Conservation (phyloP, 2,113 vertebrate species). For the Brachypodius melanocephalos region DNA sequence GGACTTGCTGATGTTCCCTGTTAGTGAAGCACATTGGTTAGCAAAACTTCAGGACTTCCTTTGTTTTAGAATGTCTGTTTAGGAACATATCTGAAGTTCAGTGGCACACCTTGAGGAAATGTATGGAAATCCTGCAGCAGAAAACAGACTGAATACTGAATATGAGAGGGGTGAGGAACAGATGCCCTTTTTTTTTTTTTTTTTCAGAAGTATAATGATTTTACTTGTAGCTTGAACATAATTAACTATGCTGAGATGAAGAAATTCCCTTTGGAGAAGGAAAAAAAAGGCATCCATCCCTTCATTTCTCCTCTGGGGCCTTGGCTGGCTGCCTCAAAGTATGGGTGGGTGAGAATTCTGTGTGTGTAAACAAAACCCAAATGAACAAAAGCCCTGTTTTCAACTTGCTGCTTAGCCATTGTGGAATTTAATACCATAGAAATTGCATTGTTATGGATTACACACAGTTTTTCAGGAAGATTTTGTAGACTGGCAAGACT, state of each 20-base stretch:
- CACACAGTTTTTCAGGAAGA: not conserved
- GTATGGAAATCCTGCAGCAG: not conserved
- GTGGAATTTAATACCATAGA: not conserved
- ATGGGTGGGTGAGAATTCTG: not conserved
- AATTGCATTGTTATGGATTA: not conserved
- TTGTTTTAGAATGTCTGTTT: not conserved
- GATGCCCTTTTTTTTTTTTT: not conserved
- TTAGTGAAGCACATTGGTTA: not conserved
- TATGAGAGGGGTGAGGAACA: not conserved
- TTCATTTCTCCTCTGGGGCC: not conserved
- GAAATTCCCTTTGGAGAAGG: not conserved
- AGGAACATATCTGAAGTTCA: not conserved
- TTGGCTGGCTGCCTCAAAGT: not conserved
- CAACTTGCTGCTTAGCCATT: not conserved
- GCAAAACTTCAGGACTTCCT: not conserved
- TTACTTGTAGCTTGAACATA: not conserved
- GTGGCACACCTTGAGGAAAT: not conserved
- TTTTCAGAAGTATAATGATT: not conserved
- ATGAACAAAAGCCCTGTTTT: not conserved
- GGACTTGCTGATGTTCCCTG: not conserved
- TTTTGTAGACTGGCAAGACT: not conserved
- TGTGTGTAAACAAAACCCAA: not conserved
- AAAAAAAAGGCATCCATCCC: not conserved
- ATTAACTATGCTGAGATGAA: not conserved
- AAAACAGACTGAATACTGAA: not conserved